phyloP scores from a whole-genome alignment of 1,140 invertebrate genomes.

The Mizuhopecten yessoensis region DNA sequence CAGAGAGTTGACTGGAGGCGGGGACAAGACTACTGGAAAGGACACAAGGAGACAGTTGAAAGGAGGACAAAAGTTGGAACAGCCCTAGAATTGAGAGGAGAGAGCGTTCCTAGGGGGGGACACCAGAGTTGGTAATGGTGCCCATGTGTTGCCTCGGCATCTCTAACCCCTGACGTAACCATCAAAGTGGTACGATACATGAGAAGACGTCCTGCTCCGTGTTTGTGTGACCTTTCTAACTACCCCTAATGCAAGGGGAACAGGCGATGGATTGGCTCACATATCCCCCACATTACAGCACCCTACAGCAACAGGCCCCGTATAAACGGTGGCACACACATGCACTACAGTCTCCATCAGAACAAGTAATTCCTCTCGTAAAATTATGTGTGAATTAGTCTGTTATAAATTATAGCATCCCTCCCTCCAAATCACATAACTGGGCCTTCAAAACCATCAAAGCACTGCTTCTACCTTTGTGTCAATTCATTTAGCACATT shows the following conservation, averaged over 20 bases:
- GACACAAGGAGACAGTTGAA: not conserved
- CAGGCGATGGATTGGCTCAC: not conserved
- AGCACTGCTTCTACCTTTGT: not conserved
- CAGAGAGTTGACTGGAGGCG: no score
- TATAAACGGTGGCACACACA: constrained; percentile 3
- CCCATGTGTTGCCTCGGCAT: constrained; percentile 17
- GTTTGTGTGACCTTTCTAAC: constrained; percentile 14
- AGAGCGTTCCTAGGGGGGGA: not conserved
- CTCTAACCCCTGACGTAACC: not conserved
- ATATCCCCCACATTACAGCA: not conserved
- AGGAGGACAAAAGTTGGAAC: not conserved
- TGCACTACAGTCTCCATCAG: not conserved
- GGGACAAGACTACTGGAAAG: no score
- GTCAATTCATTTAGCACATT: constrained; percentile 32
- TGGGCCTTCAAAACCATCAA: constrained; percentile 25
- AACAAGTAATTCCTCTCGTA: constrained; percentile 34
- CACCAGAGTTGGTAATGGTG: not conserved
- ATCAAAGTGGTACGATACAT: not conserved
- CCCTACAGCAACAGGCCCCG: not conserved
- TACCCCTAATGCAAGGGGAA: constrained; percentile 21
- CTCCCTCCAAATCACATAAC: constrained; percentile 25
- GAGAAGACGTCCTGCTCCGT: constrained; percentile 20
- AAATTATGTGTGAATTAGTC: constrained; percentile 39
- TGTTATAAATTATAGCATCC: constrained; percentile 39
- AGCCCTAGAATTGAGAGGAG: no score